These are phyloP conservation scores for Poeciliopsis turneri DNA, from an alignment of 2,797 vertebrate species.

Conservation along the genomic window DNA sequence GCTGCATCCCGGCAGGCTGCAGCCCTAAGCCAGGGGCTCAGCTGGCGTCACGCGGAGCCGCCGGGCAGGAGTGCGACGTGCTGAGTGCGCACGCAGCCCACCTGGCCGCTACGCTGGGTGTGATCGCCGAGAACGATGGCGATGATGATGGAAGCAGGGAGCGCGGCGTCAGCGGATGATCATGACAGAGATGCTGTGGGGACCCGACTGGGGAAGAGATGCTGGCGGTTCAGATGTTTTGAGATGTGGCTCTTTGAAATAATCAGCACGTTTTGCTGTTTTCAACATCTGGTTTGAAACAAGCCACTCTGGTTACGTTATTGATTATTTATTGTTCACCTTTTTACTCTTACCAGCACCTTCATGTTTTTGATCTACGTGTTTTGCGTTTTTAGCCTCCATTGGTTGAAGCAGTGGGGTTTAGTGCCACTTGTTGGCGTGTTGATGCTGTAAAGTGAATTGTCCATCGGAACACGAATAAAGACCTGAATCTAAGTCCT, in stretches of 20 bases:
- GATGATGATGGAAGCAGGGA: conserved; percentile 12
- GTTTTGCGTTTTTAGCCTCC: too few species aligned
- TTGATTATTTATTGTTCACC: too few species aligned
- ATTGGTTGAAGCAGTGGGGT: background rate
- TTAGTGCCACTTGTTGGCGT: too few species aligned
- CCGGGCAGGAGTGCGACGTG: conserved; percentile 17
- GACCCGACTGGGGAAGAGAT: conserved; percentile 26
- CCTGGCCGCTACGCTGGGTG: conserved; percentile 43
- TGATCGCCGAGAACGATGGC: conserved; percentile 22
- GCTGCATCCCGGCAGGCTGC: conserved; percentile 54
- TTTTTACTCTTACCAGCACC: too few species aligned
- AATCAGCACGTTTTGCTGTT: background rate
- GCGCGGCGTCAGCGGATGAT: conserved; percentile 17
- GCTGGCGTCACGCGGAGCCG: conserved; percentile 22
- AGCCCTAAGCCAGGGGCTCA: conserved; percentile 51
- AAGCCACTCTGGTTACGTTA: background rate
- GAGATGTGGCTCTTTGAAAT: background rate
- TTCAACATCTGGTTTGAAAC: background rate
- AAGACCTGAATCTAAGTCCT: background rate
- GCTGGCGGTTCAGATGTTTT: conserved; percentile 10
- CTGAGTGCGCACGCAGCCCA: conserved; percentile 29
- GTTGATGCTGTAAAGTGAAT: too few species aligned
- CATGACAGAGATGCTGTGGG: conserved; percentile 31
- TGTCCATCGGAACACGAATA: too few species aligned
- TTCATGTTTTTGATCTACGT: too few species aligned